Evolutionary conservation across 2,888 invertebrate species (phyloP).

Genomic region (Steromphala cineraria): DNA sequence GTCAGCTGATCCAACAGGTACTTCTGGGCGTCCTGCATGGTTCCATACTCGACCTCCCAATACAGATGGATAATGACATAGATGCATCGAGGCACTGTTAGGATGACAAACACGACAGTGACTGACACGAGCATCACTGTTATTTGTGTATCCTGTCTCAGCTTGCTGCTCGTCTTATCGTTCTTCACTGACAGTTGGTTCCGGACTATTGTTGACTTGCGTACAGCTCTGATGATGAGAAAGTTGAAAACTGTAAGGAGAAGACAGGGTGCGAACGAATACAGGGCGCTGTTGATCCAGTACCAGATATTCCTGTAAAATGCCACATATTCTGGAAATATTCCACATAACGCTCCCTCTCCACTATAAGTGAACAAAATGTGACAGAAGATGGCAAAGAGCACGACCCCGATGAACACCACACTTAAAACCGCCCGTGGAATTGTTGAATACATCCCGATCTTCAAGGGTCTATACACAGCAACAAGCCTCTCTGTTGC

Average conservation of each 20-base stretch:
- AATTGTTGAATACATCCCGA: slow-evolving; percentile 1
- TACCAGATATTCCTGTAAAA: slow-evolving; percentile 29
- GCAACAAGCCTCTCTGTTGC: slow-evolving; percentile 24
- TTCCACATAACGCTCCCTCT: neutral
- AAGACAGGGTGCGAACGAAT: slow-evolving; percentile 37
- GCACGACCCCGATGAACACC: neutral
- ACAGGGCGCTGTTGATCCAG: slow-evolving; percentile 33
- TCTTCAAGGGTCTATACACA: slow-evolving; percentile 9
- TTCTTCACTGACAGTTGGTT: slow-evolving; percentile 25
- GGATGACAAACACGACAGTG: slow-evolving; percentile 38
- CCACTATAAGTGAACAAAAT: slow-evolving; percentile 9
- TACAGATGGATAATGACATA: slow-evolving; percentile 28
- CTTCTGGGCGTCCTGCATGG: slow-evolving; percentile 32
- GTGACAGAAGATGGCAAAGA: neutral
- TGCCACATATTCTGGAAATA: neutral
- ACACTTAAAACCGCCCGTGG: slow-evolving; percentile 7
- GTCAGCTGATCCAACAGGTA: slow-evolving; percentile 37
- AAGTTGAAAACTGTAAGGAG: slow-evolving; percentile 37
- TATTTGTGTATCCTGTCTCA: slow-evolving; percentile 27
- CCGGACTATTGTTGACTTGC: slow-evolving; percentile 29
- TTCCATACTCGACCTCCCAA: slow-evolving; percentile 20
- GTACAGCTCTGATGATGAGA: slow-evolving; percentile 35
- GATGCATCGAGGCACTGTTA: slow-evolving; percentile 40
- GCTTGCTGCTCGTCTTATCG: neutral
- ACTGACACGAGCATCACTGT: slow-evolving; percentile 40